Conservation (phyloP, 2,113 vertebrate genomes). For the Phyllostomus hastatus region DNA sequence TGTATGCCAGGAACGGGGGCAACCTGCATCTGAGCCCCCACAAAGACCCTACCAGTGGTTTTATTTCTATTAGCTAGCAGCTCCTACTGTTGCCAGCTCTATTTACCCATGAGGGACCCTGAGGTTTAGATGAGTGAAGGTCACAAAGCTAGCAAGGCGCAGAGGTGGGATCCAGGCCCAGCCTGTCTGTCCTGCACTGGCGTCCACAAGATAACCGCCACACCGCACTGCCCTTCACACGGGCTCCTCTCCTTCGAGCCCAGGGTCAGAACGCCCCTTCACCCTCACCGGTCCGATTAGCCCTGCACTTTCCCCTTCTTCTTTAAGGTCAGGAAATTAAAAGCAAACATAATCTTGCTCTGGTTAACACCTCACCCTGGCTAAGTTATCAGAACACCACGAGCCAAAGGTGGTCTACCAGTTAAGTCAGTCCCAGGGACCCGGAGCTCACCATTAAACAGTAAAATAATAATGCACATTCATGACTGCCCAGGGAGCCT, state of each 20-base stretch:
- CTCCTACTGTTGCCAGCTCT: too few relatives aligned
- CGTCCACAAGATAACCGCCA: neutral
- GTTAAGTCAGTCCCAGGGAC: neutral
- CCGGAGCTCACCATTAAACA: neutral
- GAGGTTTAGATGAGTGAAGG: neutral
- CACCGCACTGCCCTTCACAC: rapidly evolving
- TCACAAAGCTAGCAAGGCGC: neutral
- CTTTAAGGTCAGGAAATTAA: conserved; percentile 44
- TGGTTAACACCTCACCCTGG: neutral
- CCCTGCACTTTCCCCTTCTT: neutral
- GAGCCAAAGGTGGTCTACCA: neutral
- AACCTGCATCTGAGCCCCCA: neutral
- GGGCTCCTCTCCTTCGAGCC: neutral
- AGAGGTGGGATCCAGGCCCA: neutral
- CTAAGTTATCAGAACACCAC: neutral
- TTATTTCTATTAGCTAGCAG: neutral
- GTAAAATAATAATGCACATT: neutral
- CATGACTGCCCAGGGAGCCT: neutral
- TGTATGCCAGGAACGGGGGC: neutral
- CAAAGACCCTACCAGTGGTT: neutral
- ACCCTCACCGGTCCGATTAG: neutral
- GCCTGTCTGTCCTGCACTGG: rapidly evolving
- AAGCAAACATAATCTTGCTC: conserved; percentile 26
- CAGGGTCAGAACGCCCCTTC: neutral
- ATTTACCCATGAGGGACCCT: neutral